phyloP scores from a whole-genome alignment of 1,140 invertebrate genomes.

The Hycleus cichorii region DNA sequence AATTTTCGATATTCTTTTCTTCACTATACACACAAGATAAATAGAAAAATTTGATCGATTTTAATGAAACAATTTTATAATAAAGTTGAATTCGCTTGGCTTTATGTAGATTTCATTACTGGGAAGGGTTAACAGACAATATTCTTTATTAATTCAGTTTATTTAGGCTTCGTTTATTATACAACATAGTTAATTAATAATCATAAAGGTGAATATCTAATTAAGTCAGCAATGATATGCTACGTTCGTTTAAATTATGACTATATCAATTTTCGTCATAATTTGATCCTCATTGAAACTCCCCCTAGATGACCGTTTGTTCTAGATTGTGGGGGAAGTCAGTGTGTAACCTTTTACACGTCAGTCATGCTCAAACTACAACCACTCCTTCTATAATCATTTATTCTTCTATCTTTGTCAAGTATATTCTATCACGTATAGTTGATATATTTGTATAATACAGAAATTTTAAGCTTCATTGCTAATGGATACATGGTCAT shows the following conservation, averaged over 20 bases:
- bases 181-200: slow-evolving; percentile 10
- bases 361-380: slow-evolving; percentile 7
- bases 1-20: too few relatives aligned
- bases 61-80: too few relatives aligned
- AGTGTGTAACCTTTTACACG: slow-evolving; percentile 8
- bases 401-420: slow-evolving; percentile 12
- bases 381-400: not conserved
- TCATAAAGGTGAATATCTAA: slow-evolving; percentile 4
- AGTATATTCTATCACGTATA: not conserved
- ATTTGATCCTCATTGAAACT: slow-evolving; percentile 11
- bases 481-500: slow-evolving; percentile 15
- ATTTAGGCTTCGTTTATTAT: not conserved
- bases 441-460: slow-evolving; percentile 2
- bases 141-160: slow-evolving; percentile 12
- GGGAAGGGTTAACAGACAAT: slow-evolving; percentile 9
- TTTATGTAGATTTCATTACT: slow-evolving; percentile 2
- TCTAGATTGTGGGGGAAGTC: slow-evolving; percentile 6
- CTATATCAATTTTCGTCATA: slow-evolving; percentile 10
- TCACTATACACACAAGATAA: too few relatives aligned
- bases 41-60: too few relatives aligned
- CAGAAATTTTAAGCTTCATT: slow-evolving; percentile 12
- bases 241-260: slow-evolving; percentile 5
- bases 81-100: too few relatives aligned
- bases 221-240: slow-evolving; percentile 8
- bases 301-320: slow-evolving; percentile 12